Conservation (phyloP, 2,888 invertebrate species). For the Caenorhabditis sp. region DNA sequence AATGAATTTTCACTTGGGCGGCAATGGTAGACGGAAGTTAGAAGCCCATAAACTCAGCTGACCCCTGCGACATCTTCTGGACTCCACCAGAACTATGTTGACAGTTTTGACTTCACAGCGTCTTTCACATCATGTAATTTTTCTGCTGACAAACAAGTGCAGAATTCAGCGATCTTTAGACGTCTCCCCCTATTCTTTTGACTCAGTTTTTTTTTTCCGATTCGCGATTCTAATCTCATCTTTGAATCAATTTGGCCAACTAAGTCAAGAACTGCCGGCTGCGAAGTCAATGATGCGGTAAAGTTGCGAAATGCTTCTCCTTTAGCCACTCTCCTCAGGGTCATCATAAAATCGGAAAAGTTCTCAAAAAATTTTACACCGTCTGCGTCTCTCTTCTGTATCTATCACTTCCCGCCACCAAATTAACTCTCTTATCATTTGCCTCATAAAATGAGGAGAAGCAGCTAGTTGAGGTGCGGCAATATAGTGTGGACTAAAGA, state of each 20-base stretch:
- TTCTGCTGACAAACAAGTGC: too few relatives aligned
- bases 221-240: neutral
- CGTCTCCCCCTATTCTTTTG: neutral
- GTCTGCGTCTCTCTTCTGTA: constrained; percentile 20
- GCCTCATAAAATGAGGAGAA: constrained; percentile 17
- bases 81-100: too few relatives aligned
- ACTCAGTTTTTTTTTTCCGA: neutral
- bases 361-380: neutral
- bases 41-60: too few relatives aligned
- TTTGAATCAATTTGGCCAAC: neutral
- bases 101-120: too few relatives aligned
- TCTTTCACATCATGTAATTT: too few relatives aligned
- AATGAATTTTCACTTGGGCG: too few relatives aligned
- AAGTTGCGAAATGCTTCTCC: constrained; percentile 28
- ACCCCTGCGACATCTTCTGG: too few relatives aligned
- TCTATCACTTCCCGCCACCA: neutral
- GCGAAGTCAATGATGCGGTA: constrained; percentile 14
- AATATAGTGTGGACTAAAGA: constrained; percentile 3
- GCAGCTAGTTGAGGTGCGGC: neutral
- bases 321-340: constrained; percentile 11
- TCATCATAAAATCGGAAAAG: constrained; percentile 5
- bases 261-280: too few relatives aligned
- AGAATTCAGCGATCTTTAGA: neutral
- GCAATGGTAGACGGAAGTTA: too few relatives aligned
- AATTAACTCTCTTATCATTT: constrained; percentile 23